Evolutionary conservation across 2,888 invertebrate genomes (phyloP).

Genomic region (Spodoptera picta): DNA sequence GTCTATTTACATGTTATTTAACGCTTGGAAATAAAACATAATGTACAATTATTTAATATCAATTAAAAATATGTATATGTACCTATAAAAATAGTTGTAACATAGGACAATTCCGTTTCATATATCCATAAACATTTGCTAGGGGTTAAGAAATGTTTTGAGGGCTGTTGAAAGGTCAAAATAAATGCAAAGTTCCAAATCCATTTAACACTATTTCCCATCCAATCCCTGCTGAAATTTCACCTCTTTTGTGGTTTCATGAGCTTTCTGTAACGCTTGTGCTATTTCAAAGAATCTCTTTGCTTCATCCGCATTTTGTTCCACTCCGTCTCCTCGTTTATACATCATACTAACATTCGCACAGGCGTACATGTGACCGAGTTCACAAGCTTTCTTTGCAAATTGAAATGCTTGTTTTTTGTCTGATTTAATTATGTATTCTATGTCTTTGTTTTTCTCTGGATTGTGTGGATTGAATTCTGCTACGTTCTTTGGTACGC

Average conservation of each 20-base stretch:
- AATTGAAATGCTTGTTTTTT: conserved; percentile 93
- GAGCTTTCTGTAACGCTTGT: conserved; percentile 91
- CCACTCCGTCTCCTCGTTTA: conserved; percentile 94
- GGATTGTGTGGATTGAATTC: conserved; percentile 77
- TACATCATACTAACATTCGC: conserved; percentile 97
- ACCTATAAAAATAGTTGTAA: no score
- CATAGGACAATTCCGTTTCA: no score
- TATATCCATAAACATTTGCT: no score
- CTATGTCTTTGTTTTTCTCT: conserved; percentile 80
- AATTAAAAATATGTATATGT: no score
- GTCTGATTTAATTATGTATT: conserved; percentile 90
- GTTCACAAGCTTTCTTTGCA: conserved; percentile 94
- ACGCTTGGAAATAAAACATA: no score
- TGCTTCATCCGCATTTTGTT: conserved; percentile 91
- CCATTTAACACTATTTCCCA: conserved; percentile 51
- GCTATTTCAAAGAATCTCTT: conserved; percentile 92
- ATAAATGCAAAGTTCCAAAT: conserved; percentile 47
- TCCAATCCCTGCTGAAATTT: conserved; percentile 89
- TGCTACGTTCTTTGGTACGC: conserved; percentile 90
- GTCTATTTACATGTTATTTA: no score
- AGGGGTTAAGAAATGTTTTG: no score
- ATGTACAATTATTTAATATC: no score
- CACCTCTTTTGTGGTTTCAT: conserved; percentile 85
- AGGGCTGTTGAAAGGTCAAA: conserved; percentile 1
- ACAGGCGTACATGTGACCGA: conserved; percentile 96